Conservation (phyloP, 2,797 vertebrate species). For the Discoglossus pictus region DNA sequence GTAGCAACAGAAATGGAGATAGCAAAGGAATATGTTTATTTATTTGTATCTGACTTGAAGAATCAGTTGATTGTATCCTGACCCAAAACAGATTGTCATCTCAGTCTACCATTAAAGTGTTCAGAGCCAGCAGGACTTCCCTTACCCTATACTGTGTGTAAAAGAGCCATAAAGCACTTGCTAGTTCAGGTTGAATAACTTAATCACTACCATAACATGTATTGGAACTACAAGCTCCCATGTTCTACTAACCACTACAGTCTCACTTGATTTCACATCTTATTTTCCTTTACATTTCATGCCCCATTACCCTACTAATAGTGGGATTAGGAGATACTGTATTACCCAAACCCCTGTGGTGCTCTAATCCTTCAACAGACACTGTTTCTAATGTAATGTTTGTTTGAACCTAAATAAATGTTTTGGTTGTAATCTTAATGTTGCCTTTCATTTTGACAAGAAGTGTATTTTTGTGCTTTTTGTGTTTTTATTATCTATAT, state of each 20-base stretch:
- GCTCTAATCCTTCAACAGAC: conserved; percentile 43
- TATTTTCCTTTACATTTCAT: conserved; percentile 37
- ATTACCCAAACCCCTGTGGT: conserved; percentile 34
- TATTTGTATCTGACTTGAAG: too few relatives aligned
- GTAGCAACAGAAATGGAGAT: too few relatives aligned
- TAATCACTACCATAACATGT: conserved; percentile 1
- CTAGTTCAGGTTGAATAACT: background rate
- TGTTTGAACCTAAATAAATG: conserved; percentile 35
- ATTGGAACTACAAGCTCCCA: conserved; percentile 40
- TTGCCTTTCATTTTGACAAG: too few relatives aligned
- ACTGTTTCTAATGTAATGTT: conserved; percentile 30
- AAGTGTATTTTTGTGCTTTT: too few relatives aligned
- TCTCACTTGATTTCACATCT: conserved; percentile 45
- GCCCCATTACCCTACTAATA: conserved; percentile 49
- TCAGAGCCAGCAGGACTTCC: background rate
- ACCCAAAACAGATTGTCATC: too few relatives aligned
- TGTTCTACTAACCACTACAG: conserved; percentile 29
- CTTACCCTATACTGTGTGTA: background rate
- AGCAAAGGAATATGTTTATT: too few relatives aligned
- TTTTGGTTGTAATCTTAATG: conserved; percentile 9
- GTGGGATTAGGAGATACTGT: conserved; percentile 44
- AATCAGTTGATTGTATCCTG: too few relatives aligned
- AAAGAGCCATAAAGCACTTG: too few relatives aligned
- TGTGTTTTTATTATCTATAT: too few relatives aligned
- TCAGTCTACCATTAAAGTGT: too few relatives aligned